A percentile compares a stretch with the other conserved stretches of the same genome.
Evolutionary conservation across 2,797 vertebrate genomes (phyloP).

Genomic region (Gymnopithys bicolor): DNA sequence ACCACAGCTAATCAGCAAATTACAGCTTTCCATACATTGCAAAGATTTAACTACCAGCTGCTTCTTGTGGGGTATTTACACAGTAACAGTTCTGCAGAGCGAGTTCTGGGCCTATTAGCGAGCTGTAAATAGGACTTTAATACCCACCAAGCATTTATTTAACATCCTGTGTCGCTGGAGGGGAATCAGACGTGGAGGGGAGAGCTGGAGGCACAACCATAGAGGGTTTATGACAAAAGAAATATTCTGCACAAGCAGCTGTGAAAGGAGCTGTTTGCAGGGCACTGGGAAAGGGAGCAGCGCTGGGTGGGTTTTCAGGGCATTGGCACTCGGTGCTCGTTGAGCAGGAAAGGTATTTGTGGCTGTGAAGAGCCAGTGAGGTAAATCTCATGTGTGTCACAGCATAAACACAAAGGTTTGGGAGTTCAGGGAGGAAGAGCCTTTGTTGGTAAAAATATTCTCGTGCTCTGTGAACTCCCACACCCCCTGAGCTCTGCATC

Average conservation of each 20-base stretch:
- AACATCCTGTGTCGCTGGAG: neutral
- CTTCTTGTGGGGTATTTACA: conserved; percentile 31
- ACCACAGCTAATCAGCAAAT: conserved; percentile 63
- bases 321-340: neutral
- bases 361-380: neutral
- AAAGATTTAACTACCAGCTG: conserved; percentile 63
- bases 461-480: neutral
- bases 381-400: neutral
- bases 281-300: neutral
- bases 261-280: neutral
- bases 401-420: neutral
- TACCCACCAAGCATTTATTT: conserved; percentile 11
- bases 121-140: conserved; percentile 44
- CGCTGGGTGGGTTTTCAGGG: neutral
- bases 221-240: neutral
- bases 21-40: conserved; percentile 41
- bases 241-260: neutral
- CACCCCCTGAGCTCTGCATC: rapidly evolving
- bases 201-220: neutral
- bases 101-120: neutral
- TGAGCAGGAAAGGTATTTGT: neutral
- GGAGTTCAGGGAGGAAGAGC: neutral
- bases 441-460: neutral
- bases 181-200: neutral
- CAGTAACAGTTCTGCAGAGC: neutral